Base-by-base conservation (phyloP, 2,113 vertebrate genomes). In the Microtus oregoni region DNA sequence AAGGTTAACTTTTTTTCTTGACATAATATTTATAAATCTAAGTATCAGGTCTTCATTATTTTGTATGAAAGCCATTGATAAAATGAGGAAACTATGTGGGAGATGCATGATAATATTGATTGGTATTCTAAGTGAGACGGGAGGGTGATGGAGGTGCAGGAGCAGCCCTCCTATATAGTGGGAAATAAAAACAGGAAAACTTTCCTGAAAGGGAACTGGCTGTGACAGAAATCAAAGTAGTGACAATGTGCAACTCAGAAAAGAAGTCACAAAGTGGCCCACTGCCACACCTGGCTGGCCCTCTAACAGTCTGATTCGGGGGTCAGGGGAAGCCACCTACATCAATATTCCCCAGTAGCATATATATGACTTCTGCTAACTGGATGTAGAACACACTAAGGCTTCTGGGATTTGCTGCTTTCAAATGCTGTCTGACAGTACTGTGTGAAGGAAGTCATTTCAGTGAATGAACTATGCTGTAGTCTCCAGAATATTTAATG, bases 401-500 rank as follows among this genome's bases (percentile, higher is more conserved):
- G 63, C 86, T 75, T 88, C 73, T 76, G 77, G 68, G 35, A 86
- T 85, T 89, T 41, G 38, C 61, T 47, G 28, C 73, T 87, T 86
- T 90, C 73, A 91, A 94, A 75, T 83, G 44, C 77, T 92, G 75
- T 68, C 67, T 92, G 89, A 86, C 81, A 47, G 86, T 65, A 68
- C 86, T 86, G 77, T 94, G 86, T 89, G 89, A 94, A 96, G 81
- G 41, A 94, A 86, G 77, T 73, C 55, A 17, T 94, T 94, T 89
- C 88, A 96, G 86, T 97, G 72, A 68, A 61, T 89, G 90, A 92
- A 78, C 85, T 94, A 19, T 75, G 41, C 52, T 86, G 67, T 88
- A 52, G 76, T 86, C 77, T 93, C 67, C 38, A 94, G 81, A 91
- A 70, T 86, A 82, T 77, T 95, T 95, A 86, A 94, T 91, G 77